These are phyloP conservation scores for Drosophila novamexicana DNA, from an alignment of 1,140 invertebrate genomes.

Conservation along the genomic window DNA sequence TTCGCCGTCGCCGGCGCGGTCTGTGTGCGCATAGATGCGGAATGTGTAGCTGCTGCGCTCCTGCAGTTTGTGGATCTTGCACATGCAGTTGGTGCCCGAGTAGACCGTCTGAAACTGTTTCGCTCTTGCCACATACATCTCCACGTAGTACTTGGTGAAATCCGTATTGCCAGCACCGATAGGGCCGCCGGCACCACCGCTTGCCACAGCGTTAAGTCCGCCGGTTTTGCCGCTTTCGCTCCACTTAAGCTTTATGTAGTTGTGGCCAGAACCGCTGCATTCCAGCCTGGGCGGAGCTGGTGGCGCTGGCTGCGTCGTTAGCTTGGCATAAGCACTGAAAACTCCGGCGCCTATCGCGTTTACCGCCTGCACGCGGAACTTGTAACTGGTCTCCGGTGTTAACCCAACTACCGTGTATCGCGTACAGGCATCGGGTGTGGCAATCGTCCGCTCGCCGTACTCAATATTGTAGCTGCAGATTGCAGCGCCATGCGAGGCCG, in stretches of 20 bases:
- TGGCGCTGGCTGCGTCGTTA: slow-evolving; percentile 90
- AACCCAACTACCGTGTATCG: slow-evolving; percentile 86
- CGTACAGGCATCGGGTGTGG: slow-evolving; percentile 86
- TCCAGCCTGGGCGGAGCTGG: slow-evolving; percentile 91
- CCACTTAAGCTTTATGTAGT: slow-evolving; percentile 94
- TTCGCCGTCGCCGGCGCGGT: slow-evolving; percentile 91
- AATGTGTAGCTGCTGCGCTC: slow-evolving; percentile 92
- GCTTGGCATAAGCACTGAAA: slow-evolving; percentile 89
- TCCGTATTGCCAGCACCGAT: slow-evolving; percentile 81
- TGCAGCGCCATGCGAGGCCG: slow-evolving; percentile 89
- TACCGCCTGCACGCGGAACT: slow-evolving; percentile 91
- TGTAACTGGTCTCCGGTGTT: slow-evolving; percentile 87
- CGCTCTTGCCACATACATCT: slow-evolving; percentile 89
- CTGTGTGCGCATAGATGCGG: slow-evolving; percentile 92
- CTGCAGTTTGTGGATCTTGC: slow-evolving; percentile 92
- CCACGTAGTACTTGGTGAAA: slow-evolving; percentile 91
- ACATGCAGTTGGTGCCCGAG: slow-evolving; percentile 89
- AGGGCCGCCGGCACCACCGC: slow-evolving; percentile 82
- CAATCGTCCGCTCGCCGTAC: slow-evolving; percentile 87
- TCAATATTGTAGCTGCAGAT: slow-evolving; percentile 92
- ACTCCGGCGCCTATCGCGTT: slow-evolving; percentile 92
- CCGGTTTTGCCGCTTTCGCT: slow-evolving; percentile 85
- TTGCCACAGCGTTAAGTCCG: slow-evolving; percentile 49
- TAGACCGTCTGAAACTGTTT: slow-evolving; percentile 91
- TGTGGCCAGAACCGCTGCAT: slow-evolving; percentile 89